Evolutionary conservation across 2,888 invertebrate genomes (phyloP), one percentile per base, ranked within the genome.

Genomic region (Acrobasis repandana): DNA sequence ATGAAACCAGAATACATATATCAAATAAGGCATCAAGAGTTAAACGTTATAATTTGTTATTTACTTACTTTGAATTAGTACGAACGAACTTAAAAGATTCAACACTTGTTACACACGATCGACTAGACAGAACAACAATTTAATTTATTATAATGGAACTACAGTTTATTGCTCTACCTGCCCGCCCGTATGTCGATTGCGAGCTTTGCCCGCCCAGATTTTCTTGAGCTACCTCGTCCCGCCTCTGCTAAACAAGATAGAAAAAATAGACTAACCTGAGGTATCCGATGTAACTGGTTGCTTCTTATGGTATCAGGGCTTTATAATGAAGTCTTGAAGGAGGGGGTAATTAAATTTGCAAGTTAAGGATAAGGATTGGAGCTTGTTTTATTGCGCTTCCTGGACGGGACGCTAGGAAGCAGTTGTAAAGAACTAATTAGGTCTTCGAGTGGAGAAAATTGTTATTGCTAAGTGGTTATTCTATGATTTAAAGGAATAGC

Each of bases 211-310:
- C 68, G 66, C 65, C 82, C 80, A 83, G 69, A 65, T 68, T 68
- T 71, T 66, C 58, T 63, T 70, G 81, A 75, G 58, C 80, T 63
- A 57, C 65, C 71, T 69, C 68, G 63, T 66, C 70, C 63, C 62
- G 61, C 65, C 59, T 61, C 61, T 49, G 64, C 69, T 66, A 63
- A 68, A 66, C 65, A 66, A 72, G 73, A 69, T 67, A 63, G 70
- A 75, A 75, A 72, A 76, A 77, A 67, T 67, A 65, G 70, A 69
- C 65, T 57, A 67, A 64, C 34, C 58, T 54, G 68, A 61, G 68
- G 74, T 74, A 69, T 77, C 80, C 66, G 61, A 65, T 62, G 67
- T 56, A 64, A 74, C 72, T 80, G 76, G 82, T 74, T 70, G 67
- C 61, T 68, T 72, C 74, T 76, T 76, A 66, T 64, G 65, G 63